Percentiles rank a stretch among this genome's conserved stretches.
phyloP scores from a whole-genome alignment of 2,797 vertebrate species.

The Euphonia xanthogaster region DNA sequence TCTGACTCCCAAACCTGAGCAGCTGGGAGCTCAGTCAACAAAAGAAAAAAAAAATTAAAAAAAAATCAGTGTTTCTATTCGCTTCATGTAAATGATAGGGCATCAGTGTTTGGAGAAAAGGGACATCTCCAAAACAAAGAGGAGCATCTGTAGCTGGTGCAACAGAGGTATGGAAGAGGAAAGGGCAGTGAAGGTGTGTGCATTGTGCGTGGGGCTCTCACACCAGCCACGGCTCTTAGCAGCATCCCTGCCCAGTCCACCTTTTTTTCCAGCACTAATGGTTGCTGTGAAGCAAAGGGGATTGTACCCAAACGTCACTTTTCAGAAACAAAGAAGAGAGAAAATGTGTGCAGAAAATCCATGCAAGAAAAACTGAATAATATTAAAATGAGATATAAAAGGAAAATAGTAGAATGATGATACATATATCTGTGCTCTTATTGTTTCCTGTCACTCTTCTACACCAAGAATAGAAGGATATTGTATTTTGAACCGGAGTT shows the following conservation, averaged over 20 bases:
- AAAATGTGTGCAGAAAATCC: neutral
- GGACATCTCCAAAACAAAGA: neutral
- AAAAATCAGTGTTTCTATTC: neutral
- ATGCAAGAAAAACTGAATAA: neutral
- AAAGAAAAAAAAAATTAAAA: neutral
- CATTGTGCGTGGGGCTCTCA: accelerated
- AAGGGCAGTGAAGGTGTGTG: accelerated
- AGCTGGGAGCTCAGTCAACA: neutral
- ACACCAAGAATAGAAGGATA: neutral
- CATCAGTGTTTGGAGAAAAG: neutral
- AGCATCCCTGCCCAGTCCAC: neutral
- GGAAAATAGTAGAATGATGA: neutral
- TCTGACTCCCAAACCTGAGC: neutral
- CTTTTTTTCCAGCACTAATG: neutral
- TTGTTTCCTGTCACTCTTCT: neutral
- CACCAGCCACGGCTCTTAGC: accelerated
- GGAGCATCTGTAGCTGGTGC: neutral
- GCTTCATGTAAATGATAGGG: neutral
- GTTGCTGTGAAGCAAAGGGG: neutral
- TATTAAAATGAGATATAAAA: neutral
- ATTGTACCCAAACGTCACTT: neutral
- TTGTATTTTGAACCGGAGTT: neutral
- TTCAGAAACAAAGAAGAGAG: neutral
- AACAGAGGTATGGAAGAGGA: neutral
- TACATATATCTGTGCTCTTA: neutral